Conservation (phyloP, 2,113 vertebrate genomes). For the Panthera tigris region DNA sequence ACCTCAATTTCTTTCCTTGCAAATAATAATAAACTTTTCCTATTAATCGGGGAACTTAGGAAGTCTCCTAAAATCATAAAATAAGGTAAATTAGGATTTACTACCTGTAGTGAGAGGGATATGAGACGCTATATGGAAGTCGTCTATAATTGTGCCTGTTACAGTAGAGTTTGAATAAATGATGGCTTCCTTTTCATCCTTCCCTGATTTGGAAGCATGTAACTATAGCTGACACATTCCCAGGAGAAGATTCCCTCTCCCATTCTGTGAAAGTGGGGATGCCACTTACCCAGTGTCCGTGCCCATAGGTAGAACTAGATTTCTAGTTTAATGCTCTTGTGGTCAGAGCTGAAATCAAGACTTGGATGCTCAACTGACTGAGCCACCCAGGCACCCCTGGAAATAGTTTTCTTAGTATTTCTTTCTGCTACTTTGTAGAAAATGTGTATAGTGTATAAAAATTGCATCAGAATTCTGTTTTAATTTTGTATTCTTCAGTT, state of each 20-base stretch:
- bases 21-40: neutral
- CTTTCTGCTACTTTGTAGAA: neutral
- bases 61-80: neutral
- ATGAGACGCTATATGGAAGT: neutral
- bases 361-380: too few species aligned
- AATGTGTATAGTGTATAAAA: neutral
- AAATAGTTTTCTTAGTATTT: neutral
- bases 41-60: neutral
- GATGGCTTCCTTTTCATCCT: neutral
- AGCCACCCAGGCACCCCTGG: too few species aligned
- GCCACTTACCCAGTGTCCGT: neutral
- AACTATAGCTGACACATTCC: neutral
- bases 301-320: neutral
- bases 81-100: neutral
- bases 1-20: neutral
- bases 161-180: neutral
- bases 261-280: neutral
- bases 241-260: neutral
- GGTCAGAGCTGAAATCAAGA: neutral
- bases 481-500: neutral
- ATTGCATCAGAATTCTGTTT: neutral
- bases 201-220: neutral
- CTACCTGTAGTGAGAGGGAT: neutral
- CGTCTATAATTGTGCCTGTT: too few species aligned
- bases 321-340: neutral